A percentile compares a stretch with the other conserved stretches of the same genome.
These are phyloP conservation scores for Aurelia sp. DNA, from an alignment of 30 jellyfish, hydroid and myxozoan genomes.

Conservation along the genomic window DNA sequence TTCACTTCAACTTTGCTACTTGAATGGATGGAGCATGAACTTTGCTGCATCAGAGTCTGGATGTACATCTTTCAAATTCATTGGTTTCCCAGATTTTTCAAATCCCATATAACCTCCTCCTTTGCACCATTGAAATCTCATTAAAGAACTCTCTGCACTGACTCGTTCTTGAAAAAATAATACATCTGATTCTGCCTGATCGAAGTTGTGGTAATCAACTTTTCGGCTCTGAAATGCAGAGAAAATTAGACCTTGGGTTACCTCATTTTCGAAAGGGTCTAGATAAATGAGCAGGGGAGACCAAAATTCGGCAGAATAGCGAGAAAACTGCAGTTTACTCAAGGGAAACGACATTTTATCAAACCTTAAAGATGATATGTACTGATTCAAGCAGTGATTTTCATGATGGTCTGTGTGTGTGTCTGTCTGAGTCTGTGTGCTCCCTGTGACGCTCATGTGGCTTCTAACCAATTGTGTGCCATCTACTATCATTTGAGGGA, in stretches of 20 bases:
- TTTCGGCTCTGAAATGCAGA: background rate
- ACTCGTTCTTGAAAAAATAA: background rate
- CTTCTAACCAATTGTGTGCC: no score
- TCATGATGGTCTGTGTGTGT: background rate
- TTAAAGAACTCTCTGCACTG: background rate
- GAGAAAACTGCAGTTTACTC: background rate
- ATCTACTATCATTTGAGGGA: no score
- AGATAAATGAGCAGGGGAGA: no score
- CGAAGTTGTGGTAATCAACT: conserved; percentile 11
- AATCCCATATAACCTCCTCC: conserved; percentile 18
- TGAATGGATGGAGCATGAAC: background rate
- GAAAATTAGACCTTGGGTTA: background rate
- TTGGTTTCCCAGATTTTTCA: conserved; percentile 18
- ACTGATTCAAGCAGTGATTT: no score
- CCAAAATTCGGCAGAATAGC: background rate
- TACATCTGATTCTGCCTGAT: conserved; percentile 16
- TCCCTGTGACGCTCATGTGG: background rate
- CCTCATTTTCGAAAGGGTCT: no score
- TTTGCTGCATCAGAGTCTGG: background rate
- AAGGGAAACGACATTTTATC: background rate
- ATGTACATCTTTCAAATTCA: background rate
- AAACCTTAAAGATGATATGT: no score
- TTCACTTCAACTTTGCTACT: no score
- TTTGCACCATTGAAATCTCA: background rate
- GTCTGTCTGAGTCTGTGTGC: background rate